Conservation (phyloP, 2,888 invertebrate genomes). For the Drosophila anomalipes region DNA sequence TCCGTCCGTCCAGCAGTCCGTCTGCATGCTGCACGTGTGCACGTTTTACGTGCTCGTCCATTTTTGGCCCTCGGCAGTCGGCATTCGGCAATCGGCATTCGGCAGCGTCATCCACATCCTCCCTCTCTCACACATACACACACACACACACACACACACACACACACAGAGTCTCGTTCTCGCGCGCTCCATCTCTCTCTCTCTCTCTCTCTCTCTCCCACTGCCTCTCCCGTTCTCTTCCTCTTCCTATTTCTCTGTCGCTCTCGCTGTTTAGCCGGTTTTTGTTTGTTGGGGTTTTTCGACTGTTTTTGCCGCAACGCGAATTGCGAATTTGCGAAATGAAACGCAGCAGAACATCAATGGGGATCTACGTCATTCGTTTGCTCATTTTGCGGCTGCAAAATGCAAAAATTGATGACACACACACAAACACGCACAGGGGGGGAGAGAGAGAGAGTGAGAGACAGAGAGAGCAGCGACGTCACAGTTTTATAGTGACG, state of each 20-base stretch:
- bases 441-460: not conserved
- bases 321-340: conserved; percentile 40
- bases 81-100: conserved; percentile 6
- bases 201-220: conserved; percentile 12
- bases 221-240: not conserved
- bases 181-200: conserved; percentile 13
- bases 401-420: conserved; percentile 43
- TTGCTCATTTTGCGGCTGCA: conserved; percentile 64
- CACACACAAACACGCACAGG: conserved; percentile 22
- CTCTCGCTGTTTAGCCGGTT: conserved; percentile 42
- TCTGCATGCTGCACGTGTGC: conserved; percentile 69
- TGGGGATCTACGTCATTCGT: conserved; percentile 56
- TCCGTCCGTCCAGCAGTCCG: conserved; percentile 6
- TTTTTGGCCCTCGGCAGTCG: conserved; percentile 20
- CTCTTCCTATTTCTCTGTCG: not conserved
- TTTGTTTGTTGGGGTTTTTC: conserved; percentile 33
- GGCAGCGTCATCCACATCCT: conserved; percentile 35
- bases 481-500: conserved; percentile 57
- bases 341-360: conserved; percentile 50
- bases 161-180: conserved; percentile 6
- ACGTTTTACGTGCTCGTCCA: conserved; percentile 47
- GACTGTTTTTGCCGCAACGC: conserved; percentile 61
- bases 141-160: conserved; percentile 10
- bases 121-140: conserved; percentile 6
- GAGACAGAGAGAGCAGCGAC: conserved; percentile 30